These are phyloP conservation scores for Hirtodrosophila confusa DNA, from an alignment of 2,888 invertebrate species.

Conservation along the genomic window DNA sequence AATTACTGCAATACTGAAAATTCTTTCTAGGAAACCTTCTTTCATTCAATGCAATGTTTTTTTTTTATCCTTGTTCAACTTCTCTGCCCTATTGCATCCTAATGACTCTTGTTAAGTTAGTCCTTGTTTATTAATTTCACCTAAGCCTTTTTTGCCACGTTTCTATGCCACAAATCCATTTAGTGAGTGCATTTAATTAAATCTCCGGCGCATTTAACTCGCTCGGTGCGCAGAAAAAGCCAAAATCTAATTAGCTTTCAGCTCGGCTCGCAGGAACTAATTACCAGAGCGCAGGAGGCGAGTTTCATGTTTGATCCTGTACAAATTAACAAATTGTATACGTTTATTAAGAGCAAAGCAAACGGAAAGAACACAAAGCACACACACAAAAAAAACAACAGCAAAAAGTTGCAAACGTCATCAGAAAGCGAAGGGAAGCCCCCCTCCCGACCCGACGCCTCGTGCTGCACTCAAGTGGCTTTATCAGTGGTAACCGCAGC, in stretches of 20 bases:
- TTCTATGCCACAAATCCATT: slow-evolving; percentile 51
- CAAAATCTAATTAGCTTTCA: slow-evolving; percentile 70
- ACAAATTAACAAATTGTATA: slow-evolving; percentile 81
- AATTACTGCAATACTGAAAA: too few relatives aligned
- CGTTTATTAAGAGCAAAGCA: slow-evolving; percentile 75
- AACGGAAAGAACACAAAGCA: slow-evolving; percentile 68
- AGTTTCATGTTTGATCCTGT: slow-evolving; percentile 74
- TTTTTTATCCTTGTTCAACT: too few relatives aligned
- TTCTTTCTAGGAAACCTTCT: too few relatives aligned
- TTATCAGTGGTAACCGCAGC: slow-evolving; percentile 78
- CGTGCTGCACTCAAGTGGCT: slow-evolving; percentile 80
- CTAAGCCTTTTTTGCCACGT: slow-evolving; percentile 53
- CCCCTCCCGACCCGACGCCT: slow-evolving; percentile 29
- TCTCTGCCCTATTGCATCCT: too few relatives aligned
- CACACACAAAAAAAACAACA: slow-evolving; percentile 23
- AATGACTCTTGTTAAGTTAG: background rate
- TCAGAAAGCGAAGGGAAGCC: slow-evolving; percentile 51
- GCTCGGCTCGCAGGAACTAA: slow-evolving; percentile 65
- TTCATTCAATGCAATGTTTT: too few relatives aligned
- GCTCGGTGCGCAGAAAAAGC: slow-evolving; percentile 52
- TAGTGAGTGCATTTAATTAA: slow-evolving; percentile 70
- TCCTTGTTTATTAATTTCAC: slow-evolving; percentile 27
- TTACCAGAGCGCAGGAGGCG: slow-evolving; percentile 53
- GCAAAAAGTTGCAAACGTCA: slow-evolving; percentile 79
- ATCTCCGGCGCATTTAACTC: slow-evolving; percentile 71